Evolutionary conservation across 2,113 vertebrate genomes (phyloP).

Genomic region (Microcebus ravelobensis): DNA sequence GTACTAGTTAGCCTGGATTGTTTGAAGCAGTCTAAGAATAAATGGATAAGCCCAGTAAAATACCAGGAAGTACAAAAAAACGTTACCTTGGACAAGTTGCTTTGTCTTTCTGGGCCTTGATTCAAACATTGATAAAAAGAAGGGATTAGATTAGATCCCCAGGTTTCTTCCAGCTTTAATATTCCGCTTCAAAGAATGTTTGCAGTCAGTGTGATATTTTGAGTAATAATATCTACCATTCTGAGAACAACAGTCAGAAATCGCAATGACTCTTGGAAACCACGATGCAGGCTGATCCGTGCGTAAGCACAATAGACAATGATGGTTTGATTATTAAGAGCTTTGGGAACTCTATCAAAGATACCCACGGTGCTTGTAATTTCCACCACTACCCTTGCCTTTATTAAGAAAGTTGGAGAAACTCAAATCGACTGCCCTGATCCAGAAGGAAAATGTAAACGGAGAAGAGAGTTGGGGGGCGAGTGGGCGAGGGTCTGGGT

Average conservation of each 20-base stretch:
- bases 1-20: not conserved
- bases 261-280: not conserved
- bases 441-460: not conserved
- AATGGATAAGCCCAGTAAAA: not conserved
- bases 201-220: not conserved
- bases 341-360: not conserved
- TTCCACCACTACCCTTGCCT: not conserved
- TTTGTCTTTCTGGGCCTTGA: not conserved
- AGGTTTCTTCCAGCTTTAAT: not conserved
- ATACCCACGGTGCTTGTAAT: not conserved
- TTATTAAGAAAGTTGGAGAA: not conserved
- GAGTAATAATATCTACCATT: not conserved
- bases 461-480: not conserved
- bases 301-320: too few species aligned
- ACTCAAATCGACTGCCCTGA: not conserved
- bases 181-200: conserved; percentile 35
- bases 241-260: not conserved
- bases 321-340: not conserved
- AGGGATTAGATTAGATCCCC: not conserved
- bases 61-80: not conserved
- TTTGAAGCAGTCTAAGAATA: conserved; percentile 21
- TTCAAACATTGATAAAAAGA: not conserved
- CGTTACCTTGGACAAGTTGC: not conserved
- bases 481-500: too few species aligned
- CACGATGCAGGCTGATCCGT: not conserved